Conservation (phyloP, 2,113 vertebrate species). For the Odocoileus virginianus region DNA sequence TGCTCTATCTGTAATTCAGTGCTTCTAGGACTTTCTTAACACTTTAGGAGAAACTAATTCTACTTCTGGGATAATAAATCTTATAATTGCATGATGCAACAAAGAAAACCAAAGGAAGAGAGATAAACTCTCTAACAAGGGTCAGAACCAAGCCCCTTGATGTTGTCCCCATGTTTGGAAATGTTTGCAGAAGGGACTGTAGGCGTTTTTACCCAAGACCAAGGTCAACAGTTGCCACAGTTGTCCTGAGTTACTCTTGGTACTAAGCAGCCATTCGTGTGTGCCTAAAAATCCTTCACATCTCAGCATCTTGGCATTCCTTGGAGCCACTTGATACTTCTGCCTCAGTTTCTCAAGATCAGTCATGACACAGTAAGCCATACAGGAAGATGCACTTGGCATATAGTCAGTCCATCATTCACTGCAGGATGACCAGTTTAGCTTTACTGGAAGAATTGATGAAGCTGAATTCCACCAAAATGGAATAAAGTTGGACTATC, state of each 20-base stretch:
- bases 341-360: constrained; percentile 90
- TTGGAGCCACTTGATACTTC: constrained; percentile 86
- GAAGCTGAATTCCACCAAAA: constrained; percentile 89
- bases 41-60: neutral
- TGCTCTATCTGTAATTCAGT: neutral
- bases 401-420: constrained; percentile 90
- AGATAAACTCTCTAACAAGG: neutral
- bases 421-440: constrained; percentile 87
- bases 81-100: neutral
- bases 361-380: constrained; percentile 90
- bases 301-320: constrained; percentile 88
- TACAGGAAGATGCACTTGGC: constrained; percentile 88
- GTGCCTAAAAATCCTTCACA: constrained; percentile 86
- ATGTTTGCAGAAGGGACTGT: constrained; percentile 90
- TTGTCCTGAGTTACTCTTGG: constrained; percentile 91
- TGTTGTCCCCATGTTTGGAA: constrained; percentile 90
- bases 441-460: constrained; percentile 92
- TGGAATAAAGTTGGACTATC: constrained; percentile 85
- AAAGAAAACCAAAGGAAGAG: neutral
- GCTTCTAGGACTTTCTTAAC: neutral
- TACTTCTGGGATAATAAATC: neutral
- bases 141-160: constrained; percentile 87
- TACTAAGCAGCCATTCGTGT: constrained; percentile 88
- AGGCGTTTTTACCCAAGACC: constrained; percentile 88
- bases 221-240: constrained; percentile 87